Conservation (phyloP, 2,888 invertebrate genomes). For the Brenthis ino region DNA sequence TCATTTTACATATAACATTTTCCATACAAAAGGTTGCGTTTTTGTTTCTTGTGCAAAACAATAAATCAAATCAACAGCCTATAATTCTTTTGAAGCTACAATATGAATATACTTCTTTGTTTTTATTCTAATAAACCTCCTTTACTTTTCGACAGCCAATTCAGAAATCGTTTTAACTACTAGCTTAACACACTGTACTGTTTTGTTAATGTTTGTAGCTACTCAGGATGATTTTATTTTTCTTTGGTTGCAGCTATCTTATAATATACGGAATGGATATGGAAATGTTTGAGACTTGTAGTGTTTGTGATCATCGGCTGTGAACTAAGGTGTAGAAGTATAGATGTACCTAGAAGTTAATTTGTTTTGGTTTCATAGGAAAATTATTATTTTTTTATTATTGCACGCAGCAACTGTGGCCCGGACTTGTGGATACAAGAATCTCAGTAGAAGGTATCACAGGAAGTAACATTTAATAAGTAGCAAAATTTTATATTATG, state of each 20-base stretch:
- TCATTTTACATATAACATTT: too few relatives aligned
- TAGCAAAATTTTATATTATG: constrained; percentile 32
- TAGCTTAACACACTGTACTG: background rate
- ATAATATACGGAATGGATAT: constrained; percentile 80
- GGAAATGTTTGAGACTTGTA: constrained; percentile 79
- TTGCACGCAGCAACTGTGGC: constrained; percentile 82
- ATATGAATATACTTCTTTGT: too few relatives aligned
- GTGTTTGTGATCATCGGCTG: constrained; percentile 72
- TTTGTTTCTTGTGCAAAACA: too few relatives aligned
- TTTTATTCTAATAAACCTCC: too few relatives aligned
- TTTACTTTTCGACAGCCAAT: background rate
- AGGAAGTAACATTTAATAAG: constrained; percentile 81
- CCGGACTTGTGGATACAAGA: constrained; percentile 83
- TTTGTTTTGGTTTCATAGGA: constrained; percentile 56
- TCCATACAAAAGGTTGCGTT: too few relatives aligned
- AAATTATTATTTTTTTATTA: constrained; percentile 57
- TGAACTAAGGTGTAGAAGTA: constrained; percentile 71
- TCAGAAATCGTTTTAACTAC: background rate
- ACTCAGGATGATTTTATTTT: constrained; percentile 44
- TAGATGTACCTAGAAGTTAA: constrained; percentile 44
- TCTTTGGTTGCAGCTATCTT: constrained; percentile 79
- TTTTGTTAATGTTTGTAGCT: background rate
- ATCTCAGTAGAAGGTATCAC: constrained; percentile 84
- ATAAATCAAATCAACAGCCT: too few relatives aligned
- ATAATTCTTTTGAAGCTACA: too few relatives aligned